Evolutionary conservation across 2,888 invertebrate genomes (phyloP).

Genomic region (Cyclophora albipunctata): DNA sequence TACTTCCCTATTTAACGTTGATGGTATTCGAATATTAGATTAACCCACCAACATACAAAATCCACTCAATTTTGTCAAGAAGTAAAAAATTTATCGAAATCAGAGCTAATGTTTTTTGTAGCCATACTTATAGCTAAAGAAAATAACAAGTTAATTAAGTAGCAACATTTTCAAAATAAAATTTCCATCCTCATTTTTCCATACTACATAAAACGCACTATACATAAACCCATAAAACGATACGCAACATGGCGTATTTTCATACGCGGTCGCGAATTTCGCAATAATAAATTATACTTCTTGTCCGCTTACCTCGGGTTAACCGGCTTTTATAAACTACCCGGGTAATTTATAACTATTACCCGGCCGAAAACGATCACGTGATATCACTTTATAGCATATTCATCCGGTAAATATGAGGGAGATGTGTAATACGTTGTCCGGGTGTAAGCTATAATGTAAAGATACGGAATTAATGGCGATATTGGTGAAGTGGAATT

Average conservation of each 20-base stretch:
- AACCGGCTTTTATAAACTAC: constrained; percentile 76
- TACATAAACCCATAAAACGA: constrained; percentile 7
- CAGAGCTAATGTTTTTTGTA: too few relatives aligned
- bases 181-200: too few relatives aligned
- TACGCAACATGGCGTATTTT: constrained; percentile 57
- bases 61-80: too few relatives aligned
- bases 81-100: too few relatives aligned
- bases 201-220: constrained; percentile 7
- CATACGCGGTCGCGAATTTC: constrained; percentile 65
- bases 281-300: constrained; percentile 72
- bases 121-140: too few relatives aligned
- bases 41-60: too few relatives aligned
- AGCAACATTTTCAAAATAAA: too few relatives aligned
- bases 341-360: constrained; percentile 75
- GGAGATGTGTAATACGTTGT: constrained; percentile 53
- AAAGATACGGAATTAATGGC: constrained; percentile 24
- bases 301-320: constrained; percentile 74
- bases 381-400: constrained; percentile 74
- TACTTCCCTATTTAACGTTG: constrained; percentile 31
- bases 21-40: background rate
- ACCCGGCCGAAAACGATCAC: constrained; percentile 70
- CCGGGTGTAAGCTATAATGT: constrained; percentile 34
- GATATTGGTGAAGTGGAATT: constrained; percentile 18
- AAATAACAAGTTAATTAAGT: too few relatives aligned
- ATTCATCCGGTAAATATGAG: constrained; percentile 70